These are phyloP conservation scores for Archivesica marissinica DNA, from an alignment of 1,140 invertebrate species.

Conservation along the genomic window DNA sequence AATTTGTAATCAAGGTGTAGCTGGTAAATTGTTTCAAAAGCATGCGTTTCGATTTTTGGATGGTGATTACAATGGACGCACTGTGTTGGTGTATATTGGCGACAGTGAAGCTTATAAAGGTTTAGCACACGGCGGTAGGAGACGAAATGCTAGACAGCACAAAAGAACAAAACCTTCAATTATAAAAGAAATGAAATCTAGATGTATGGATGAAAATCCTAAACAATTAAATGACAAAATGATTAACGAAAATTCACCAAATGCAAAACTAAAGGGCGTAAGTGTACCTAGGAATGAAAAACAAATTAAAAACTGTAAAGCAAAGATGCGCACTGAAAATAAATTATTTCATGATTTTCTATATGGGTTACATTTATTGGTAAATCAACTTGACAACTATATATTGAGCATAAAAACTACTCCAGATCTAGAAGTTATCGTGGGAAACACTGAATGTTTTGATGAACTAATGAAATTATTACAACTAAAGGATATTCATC, in stretches of 20 bases:
- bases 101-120: background rate
- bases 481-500: background rate
- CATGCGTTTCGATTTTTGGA: background rate
- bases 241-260: background rate
- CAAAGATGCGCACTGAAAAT: background rate
- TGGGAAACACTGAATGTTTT: conserved; percentile 26
- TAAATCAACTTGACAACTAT: conserved; percentile 44
- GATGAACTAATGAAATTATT: conserved; percentile 39
- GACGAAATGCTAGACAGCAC: conserved; percentile 4
- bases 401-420: conserved; percentile 58
- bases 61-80: conserved; percentile 1
- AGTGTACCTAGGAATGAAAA: conserved; percentile 13
- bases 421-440: conserved; percentile 37
- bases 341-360: conserved; percentile 36
- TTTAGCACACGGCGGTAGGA: conserved; percentile 24
- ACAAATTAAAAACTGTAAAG: conserved; percentile 19
- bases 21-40: conserved; percentile 14
- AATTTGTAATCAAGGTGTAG: background rate
- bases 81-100: conserved; percentile 17
- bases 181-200: conserved; percentile 5
- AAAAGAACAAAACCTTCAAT: conserved; percentile 24
- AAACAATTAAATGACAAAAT: conserved; percentile 9
- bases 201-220: background rate
- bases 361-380: conserved; percentile 43
- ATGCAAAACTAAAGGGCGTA: background rate